Base-by-base conservation (phyloP, 2,888 invertebrate species). In the Dicyrtomina minuta region DNA sequence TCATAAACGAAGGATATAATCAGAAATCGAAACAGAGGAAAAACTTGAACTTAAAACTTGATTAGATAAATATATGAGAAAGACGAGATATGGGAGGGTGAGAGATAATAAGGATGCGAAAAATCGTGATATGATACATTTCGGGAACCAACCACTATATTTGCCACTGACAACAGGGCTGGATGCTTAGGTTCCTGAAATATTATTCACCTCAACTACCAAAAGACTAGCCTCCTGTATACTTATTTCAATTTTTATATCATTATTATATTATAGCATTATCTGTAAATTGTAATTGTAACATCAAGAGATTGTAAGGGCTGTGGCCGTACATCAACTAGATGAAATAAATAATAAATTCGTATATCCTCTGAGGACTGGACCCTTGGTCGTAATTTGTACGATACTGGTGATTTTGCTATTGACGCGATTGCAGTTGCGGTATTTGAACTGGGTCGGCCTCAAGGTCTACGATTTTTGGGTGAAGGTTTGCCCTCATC, bases 121-220 rank as follows among this genome's bases (percentile, higher is more conserved):
- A 33, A 64, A 49, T 64, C 64, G 49, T 49, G 64, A 64, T 20
- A 68, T 62, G 13, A 62, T 27, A 46, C 68, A 68, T 26, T 61
- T 68, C 26, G 68, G 62, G 43, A 68, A 55, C 68, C 68, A 68
- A 17, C 68, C 68, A 13, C 51, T 33, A 33, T 27, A 41, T 15
- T 55, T 56, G 17, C 62, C 53, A n/a, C 55, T 55, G 8, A 24
- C 6, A 17, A 49, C 6, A 5, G 46, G n/a, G 41, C 41, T 53
- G 24, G 24, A 20, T 22, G 13, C 41, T n/a, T 20, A 24, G 8
- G 44, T 5, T 27, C 39, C 53, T n/a, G 65, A 56, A 10, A 24
- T 65, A 26, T 58, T 39, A 17, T 39, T 58, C 41, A 56, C 24
- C 8, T 22, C n/a, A 20, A 33, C 33, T 3, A 8, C 8, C 33